phyloP scores from a whole-genome alignment of 2,797 vertebrate genomes.

The Prunella strophiata region DNA sequence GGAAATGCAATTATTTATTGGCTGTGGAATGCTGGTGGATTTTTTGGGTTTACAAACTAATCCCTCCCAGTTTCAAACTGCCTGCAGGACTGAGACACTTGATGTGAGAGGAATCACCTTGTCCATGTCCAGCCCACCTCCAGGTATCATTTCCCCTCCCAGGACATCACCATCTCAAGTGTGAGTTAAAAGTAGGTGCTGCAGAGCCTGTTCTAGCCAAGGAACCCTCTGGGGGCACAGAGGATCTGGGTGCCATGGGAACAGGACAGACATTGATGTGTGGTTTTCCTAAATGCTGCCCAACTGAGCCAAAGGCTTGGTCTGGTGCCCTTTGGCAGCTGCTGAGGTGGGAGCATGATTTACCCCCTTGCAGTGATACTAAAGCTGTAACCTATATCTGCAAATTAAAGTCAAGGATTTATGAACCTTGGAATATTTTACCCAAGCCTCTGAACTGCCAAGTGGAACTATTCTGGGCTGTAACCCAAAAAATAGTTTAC shows the following conservation, averaged over 20 bases:
- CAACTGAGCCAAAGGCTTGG: neutral
- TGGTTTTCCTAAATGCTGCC: constrained; percentile 13
- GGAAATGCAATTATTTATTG: neutral
- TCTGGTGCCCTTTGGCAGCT: constrained; percentile 13
- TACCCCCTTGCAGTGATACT: constrained; percentile 57
- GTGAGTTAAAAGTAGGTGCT: neutral
- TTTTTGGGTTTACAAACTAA: neutral
- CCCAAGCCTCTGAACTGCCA: constrained; percentile 64
- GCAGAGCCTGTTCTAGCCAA: neutral
- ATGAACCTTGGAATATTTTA: constrained; percentile 72
- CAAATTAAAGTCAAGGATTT: constrained; percentile 71
- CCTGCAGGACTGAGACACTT: neutral
- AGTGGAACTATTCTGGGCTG: constrained; percentile 70
- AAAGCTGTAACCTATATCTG: constrained; percentile 65
- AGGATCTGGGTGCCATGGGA: constrained; percentile 4
- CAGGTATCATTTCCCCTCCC: neutral
- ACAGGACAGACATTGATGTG: neutral
- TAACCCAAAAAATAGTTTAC: constrained; percentile 69
- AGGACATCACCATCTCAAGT: neutral
- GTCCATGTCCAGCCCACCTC: neutral
- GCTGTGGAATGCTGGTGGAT: neutral
- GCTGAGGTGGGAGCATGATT: constrained; percentile 44
- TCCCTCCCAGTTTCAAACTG: neutral
- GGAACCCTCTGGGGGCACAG: neutral
- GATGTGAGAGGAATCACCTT: neutral